Conservation (phyloP, 2,113 vertebrate species). For the Myrmophylax atrothorax region DNA sequence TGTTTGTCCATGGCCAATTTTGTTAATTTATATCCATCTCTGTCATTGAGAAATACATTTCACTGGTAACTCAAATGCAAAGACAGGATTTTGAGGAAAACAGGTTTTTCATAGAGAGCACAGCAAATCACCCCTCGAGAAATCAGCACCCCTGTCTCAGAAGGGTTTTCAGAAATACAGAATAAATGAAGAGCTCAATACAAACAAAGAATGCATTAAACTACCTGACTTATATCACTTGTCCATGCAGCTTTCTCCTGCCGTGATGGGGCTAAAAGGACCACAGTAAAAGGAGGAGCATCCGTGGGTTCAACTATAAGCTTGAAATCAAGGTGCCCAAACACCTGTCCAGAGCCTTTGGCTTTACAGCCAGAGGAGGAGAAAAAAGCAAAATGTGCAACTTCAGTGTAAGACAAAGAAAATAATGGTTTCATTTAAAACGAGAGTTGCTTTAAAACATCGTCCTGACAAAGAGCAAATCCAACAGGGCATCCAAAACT, state of each 20-base stretch:
- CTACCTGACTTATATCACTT: conserved; percentile 98
- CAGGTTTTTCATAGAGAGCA: not conserved
- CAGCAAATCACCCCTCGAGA: not conserved
- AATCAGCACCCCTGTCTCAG: not conserved
- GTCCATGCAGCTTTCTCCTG: conserved; percentile 99
- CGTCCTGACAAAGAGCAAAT: not conserved
- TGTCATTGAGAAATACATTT: not conserved
- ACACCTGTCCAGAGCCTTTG: conserved; percentile 89
- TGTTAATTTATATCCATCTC: not conserved
- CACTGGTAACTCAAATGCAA: not conserved
- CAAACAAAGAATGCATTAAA: not conserved
- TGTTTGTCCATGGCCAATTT: not conserved
- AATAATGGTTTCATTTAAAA: not conserved
- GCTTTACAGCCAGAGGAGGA: conserved; percentile 70
- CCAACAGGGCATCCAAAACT: not conserved
- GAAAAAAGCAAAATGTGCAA: not conserved
- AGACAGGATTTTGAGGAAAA: not conserved
- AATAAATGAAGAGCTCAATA: not conserved
- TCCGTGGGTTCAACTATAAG: conserved; percentile 90
- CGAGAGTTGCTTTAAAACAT: not conserved
- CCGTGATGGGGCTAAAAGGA: conserved; percentile 89
- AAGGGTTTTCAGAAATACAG: not conserved
- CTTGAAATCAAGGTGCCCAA: conserved; percentile 97
- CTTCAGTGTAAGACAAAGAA: not conserved
- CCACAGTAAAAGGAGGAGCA: conserved; percentile 89